Evolutionary conservation across 2,797 vertebrate species (phyloP), one percentile per base, ranked within the genome.

Genomic region (Pseudotriccus pelzelni): DNA sequence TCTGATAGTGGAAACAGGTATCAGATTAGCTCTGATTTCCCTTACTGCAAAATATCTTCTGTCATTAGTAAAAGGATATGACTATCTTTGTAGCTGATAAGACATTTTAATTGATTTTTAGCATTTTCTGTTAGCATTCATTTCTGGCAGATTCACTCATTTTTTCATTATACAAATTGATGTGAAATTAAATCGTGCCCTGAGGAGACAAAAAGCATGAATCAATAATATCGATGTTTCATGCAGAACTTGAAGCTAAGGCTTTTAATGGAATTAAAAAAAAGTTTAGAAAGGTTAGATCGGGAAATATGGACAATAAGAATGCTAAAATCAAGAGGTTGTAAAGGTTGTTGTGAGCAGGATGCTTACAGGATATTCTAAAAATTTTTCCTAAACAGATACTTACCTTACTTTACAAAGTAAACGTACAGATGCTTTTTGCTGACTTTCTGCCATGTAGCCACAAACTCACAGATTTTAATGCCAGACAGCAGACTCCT

Each of bases 161-260:
- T 68, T 95, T 92, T 81, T 92, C 66, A 77, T 94, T 93, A 87
- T 12, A 72, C 43, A 91, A 88, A 96, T 84, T 87, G 73, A 92
- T 75, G 85, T 89, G 91, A 94, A 95, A 94, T 96, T 89, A 89
- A 94, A 88, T 69, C 62, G n/a, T 91, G 20, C 23, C 87, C 78
- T 9, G 34, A 88, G 89, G 77, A 87, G 46, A 75, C 28, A 75
- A 82, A 81, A 78, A 66, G 46, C 59, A 37, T 84, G 52, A 95
- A 92, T 96, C 97, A 80, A 96, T 96, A 93, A 36, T 92, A 96
- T 88, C 88, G 91, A 89, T 94, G 88, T 94, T 93, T 94, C 82
- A 93, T 87, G 58, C 67, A 90, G 80, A 84, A 88, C 52, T 68
- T 66, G 37, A 89, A 92, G 56, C 43, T 46, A 84, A 92, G 52